Percentiles rank a stretch among this genome's conserved stretches.
These are phyloP conservation scores for Mycalesis mineus DNA, from an alignment of 2,888 invertebrate species.

Conservation along the genomic window DNA sequence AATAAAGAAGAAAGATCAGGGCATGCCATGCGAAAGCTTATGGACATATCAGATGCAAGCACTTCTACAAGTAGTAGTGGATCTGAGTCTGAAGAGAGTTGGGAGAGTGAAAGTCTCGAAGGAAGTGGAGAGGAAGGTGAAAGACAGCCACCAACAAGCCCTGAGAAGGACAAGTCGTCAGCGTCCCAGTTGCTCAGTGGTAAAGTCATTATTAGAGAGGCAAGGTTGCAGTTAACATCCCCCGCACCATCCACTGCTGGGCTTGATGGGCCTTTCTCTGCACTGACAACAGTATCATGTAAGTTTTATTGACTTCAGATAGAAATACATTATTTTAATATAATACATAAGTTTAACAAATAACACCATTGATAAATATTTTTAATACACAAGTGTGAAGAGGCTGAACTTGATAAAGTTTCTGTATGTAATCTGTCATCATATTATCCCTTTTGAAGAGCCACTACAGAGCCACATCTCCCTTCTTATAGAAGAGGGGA, in stretches of 20 bases:
- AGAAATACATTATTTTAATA: too few species aligned
- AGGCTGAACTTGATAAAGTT: too few species aligned
- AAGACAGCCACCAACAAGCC: conserved; percentile 59
- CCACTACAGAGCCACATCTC: too few species aligned
- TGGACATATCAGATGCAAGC: conserved; percentile 74
- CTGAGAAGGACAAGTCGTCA: conserved; percentile 64
- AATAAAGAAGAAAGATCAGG: conserved; percentile 64
- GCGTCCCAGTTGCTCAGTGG: conserved; percentile 78
- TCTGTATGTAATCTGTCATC: too few species aligned
- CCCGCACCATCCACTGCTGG: conserved; percentile 61
- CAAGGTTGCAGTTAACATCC: conserved; percentile 80
- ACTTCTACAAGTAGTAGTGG: conserved; percentile 68
- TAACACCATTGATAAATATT: too few species aligned
- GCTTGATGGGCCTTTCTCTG: conserved; percentile 83
- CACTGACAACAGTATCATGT: conserved; percentile 59
- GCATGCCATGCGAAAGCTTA: conserved; percentile 68
- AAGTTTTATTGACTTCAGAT: conserved; percentile 40
- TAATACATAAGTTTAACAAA: too few species aligned
- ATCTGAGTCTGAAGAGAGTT: conserved; percentile 68
- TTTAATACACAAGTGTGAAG: too few species aligned
- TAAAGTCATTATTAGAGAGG: conserved; percentile 84
- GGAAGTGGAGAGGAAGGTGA: conserved; percentile 65
- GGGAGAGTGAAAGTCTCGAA: conserved; percentile 64
- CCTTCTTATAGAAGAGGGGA: too few species aligned
- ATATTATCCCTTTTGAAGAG: too few species aligned